Conservation (phyloP, 2,113 vertebrate species). For the Psilopsiagon aurifrons region DNA sequence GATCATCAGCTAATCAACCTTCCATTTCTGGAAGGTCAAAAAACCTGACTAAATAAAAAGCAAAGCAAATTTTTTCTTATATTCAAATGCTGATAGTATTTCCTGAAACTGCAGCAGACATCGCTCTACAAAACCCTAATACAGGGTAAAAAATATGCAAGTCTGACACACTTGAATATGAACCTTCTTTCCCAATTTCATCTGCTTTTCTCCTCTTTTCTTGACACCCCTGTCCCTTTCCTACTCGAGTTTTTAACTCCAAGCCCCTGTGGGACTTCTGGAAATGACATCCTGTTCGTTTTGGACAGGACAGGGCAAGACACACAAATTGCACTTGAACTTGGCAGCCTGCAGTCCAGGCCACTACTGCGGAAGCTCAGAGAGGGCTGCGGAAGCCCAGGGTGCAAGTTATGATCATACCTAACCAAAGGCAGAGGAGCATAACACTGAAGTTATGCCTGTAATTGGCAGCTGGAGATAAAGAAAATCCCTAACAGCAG, state of each 20-base stretch:
- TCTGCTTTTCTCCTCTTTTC: neutral
- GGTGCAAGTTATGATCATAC: accelerated
- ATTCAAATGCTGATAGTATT: neutral
- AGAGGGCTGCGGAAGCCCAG: neutral
- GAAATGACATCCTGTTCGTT: neutral
- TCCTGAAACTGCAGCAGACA: neutral
- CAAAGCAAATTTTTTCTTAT: neutral
- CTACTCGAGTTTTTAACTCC: neutral
- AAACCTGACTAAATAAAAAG: neutral
- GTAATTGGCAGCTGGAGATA: neutral
- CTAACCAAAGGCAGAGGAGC: neutral
- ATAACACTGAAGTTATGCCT: neutral
- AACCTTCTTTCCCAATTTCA: neutral
- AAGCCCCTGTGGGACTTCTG: neutral
- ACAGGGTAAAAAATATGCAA: neutral
- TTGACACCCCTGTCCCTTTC: neutral
- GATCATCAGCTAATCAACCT: conserved; percentile 29
- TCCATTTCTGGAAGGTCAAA: neutral
- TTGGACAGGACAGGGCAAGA: neutral
- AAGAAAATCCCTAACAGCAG: neutral
- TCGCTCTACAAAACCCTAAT: neutral
- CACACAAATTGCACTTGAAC: accelerated
- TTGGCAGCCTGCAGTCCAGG: neutral
- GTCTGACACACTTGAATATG: neutral
- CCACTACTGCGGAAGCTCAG: neutral